Conservation (phyloP, 2,888 invertebrate species). For the Philereme vetulata region DNA sequence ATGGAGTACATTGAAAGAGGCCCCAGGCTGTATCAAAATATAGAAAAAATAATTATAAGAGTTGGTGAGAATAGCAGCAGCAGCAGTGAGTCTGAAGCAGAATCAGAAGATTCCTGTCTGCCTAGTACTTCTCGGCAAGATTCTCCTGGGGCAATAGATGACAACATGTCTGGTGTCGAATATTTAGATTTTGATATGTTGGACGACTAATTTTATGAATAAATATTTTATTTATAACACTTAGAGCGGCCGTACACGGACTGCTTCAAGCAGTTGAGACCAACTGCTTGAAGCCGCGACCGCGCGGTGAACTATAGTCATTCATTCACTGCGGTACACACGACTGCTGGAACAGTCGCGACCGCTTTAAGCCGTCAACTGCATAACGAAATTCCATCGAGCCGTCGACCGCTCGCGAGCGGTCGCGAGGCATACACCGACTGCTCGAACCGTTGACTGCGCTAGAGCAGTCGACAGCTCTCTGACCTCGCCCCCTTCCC, state of each 20-base stretch:
- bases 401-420: constrained; percentile 32
- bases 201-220: too few species aligned
- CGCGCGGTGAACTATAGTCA: constrained; percentile 23
- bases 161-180: too few species aligned
- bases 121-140: too few species aligned
- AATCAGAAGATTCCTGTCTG: too few species aligned
- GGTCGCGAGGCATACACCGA: constrained; percentile 18
- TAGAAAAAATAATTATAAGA: too few species aligned
- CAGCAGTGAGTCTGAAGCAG: too few species aligned
- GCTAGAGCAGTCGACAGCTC: constrained; percentile 21
- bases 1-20: too few species aligned
- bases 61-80: too few species aligned
- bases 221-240: too few species aligned
- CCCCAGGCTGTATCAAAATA: too few species aligned
- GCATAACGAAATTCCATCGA: constrained; percentile 38
- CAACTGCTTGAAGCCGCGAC: constrained; percentile 17
- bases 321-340: constrained; percentile 40
- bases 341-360: constrained; percentile 42
- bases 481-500: constrained; percentile 7
- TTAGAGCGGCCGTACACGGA: constrained; percentile 20
- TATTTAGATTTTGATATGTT: too few species aligned
- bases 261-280: constrained; percentile 28
- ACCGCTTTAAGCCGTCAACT: constrained; percentile 43
- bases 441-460: constrained; percentile 35
- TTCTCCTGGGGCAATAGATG: too few species aligned